Conservation (phyloP, 2,113 vertebrate species). For the Arizona elegans region DNA sequence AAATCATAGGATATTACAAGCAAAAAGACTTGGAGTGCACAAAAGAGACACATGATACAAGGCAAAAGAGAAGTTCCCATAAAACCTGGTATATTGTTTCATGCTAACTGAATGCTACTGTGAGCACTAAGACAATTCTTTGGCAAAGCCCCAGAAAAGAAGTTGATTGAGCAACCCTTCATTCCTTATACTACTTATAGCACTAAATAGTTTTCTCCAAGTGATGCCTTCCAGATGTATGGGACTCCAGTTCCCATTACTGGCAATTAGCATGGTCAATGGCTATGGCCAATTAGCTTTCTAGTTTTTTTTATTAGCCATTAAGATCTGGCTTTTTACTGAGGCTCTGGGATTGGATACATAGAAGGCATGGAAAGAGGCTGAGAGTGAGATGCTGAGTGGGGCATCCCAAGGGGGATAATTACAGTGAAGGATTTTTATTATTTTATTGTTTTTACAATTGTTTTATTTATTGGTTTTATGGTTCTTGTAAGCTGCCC, state of each 20-base stretch:
- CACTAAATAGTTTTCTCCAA: not conserved
- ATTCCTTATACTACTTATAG: not conserved
- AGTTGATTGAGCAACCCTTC: not conserved
- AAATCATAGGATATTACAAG: not conserved
- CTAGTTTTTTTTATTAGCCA: not conserved
- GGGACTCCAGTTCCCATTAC: not conserved
- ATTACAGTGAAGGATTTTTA: not conserved
- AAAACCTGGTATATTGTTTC: not conserved
- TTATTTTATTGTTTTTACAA: not conserved
- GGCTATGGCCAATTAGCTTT: not conserved
- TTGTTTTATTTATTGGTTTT: not conserved
- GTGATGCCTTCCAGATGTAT: not conserved
- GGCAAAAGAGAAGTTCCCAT: not conserved
- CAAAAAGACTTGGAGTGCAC: not conserved
- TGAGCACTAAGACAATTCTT: not conserved
- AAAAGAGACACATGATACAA: not conserved
- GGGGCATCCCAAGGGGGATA: not conserved
- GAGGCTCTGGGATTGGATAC: not conserved
- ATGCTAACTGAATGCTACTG: not conserved
- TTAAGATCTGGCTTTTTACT: not conserved
- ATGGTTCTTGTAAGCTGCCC: not conserved
- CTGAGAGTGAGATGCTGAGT: not conserved
- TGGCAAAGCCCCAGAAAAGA: not conserved
- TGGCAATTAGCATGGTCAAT: not conserved
- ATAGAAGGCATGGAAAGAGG: not conserved